These are phyloP conservation scores for Pandion haliaetus DNA, from an alignment of 2,113 vertebrate genomes.

Conservation along the genomic window DNA sequence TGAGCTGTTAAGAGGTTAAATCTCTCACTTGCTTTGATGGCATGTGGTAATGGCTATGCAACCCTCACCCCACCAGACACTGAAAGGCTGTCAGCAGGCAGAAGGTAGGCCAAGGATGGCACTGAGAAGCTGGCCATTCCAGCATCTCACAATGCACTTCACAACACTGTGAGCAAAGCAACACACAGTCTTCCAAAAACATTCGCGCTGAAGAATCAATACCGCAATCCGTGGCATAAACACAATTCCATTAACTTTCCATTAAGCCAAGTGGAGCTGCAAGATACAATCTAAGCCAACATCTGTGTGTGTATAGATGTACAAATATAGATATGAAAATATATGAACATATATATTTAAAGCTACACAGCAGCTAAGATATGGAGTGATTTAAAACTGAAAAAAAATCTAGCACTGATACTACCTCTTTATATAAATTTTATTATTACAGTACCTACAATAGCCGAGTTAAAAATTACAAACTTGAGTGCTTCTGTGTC, in stretches of 20 bases:
- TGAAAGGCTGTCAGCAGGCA: neutral
- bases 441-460: neutral
- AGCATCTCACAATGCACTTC: neutral
- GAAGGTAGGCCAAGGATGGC: neutral
- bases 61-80: too few relatives aligned
- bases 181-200: fast-evolving
- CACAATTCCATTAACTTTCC: neutral
- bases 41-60: neutral
- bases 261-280: neutral
- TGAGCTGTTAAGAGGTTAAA: neutral
- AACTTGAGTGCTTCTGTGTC: neutral
- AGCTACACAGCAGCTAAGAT: neutral
- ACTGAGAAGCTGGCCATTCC: too few relatives aligned
- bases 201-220: fast-evolving
- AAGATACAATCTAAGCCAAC: neutral
- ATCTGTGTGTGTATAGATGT: fast-evolving
- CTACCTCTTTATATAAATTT: neutral
- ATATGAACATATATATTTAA: neutral
- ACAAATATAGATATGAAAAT: neutral
- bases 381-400: neutral
- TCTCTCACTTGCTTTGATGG: neutral
- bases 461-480: neutral
- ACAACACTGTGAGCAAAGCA: fast-evolving
- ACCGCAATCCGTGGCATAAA: neutral
- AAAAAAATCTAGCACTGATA: neutral